phyloP scores from a whole-genome alignment of 2,888 invertebrate species.

The Philopedon plagiatum region DNA sequence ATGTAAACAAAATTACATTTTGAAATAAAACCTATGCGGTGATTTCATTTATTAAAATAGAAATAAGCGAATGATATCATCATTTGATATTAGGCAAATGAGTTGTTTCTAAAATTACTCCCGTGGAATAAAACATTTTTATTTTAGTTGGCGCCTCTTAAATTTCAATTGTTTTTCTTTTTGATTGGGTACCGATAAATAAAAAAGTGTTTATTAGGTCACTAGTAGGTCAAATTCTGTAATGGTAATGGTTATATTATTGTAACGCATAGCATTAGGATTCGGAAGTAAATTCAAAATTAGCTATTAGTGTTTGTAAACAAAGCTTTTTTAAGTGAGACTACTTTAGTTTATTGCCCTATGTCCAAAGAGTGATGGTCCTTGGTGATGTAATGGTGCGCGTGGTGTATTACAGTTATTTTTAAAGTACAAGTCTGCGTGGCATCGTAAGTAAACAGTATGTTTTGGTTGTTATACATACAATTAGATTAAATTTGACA shows the following conservation, averaged over 20 bases:
- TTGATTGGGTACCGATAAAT: background rate
- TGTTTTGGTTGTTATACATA: slow-evolving; percentile 9
- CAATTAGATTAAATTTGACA: background rate
- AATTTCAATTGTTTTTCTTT: slow-evolving; percentile 39
- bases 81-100: slow-evolving; percentile 60
- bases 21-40: slow-evolving; percentile 25
- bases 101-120: slow-evolving; percentile 61
- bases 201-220: background rate
- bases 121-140: slow-evolving; percentile 49
- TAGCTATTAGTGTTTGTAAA: background rate
- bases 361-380: slow-evolving; percentile 3
- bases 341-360: slow-evolving; percentile 30
- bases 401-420: slow-evolving; percentile 20
- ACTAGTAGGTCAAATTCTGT: no score
- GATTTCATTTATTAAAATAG: slow-evolving; percentile 63
- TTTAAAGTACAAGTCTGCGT: slow-evolving; percentile 7
- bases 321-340: background rate
- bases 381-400: slow-evolving; percentile 6
- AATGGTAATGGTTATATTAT: no score
- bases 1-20: slow-evolving; percentile 27
- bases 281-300: background rate
- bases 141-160: slow-evolving; percentile 28
- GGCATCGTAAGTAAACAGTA: slow-evolving; percentile 7
- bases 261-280: no score
- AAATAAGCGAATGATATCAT: slow-evolving; percentile 62